Base-by-base conservation (phyloP, 2,797 vertebrate species). In the Onychomys torridus region DNA sequence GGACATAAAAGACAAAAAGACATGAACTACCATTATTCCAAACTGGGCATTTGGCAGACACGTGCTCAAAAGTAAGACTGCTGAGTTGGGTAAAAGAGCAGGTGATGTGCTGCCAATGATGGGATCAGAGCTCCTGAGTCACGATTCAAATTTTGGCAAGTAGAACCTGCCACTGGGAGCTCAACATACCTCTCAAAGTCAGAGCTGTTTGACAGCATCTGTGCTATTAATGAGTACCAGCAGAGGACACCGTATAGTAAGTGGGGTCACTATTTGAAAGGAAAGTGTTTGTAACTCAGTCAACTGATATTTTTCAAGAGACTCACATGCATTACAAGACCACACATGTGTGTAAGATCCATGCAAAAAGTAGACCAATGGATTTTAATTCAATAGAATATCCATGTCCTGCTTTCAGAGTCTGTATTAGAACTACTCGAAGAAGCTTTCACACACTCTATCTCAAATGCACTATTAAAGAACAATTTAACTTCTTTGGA, bases 51-150 rank as follows among this genome's bases (percentile, higher is more conserved):
- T 37, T 63, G 16, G 75, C 21, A 91, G 8, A 65, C 11, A 73
- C 37, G 32, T 95, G 57, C 43, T 93, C n/a, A 90, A 77, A 57
- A 79, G 49, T 61, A 76, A 81, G 37, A 89, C n/a, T 61, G 27
- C 61, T 37, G 37, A 19, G 14, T 40, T 40, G 21, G 52, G 34
- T 37, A 14, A 40, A 83, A 29, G 57, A 59, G 16, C 75, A n/a
- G 46, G 21, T 43, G 4, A 14, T 17, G 23, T 34, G 52, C 17
- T 77, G 43, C n/a, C 59, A 61, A 73, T 75, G 14, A 40, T 4
- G 57, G 91, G 89, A 89, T 46, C 1, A 85, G 69, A 86, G 37
- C n/a, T 82, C 75, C 52, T 3, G 46, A 32, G 69, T 6, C 6
- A 40, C 29, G 63, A 43, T 11, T 2, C n/a, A 10, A 40, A 86